These are phyloP conservation scores for Alsophila aescularia DNA, from an alignment of 2,888 invertebrate genomes.

Conservation along the genomic window DNA sequence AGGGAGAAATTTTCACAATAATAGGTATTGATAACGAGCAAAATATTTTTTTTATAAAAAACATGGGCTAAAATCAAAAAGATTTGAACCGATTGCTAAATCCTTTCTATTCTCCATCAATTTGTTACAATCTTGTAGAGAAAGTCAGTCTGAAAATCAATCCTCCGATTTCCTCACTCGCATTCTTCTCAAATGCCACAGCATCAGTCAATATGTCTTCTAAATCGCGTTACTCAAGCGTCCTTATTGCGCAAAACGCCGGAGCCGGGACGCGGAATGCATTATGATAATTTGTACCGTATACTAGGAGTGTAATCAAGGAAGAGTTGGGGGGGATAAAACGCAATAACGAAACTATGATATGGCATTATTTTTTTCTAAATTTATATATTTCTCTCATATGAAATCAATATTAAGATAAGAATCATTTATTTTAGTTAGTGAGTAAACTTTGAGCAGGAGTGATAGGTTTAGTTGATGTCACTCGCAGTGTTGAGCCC, in stretches of 20 bases:
- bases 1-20: too few species aligned
- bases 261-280: constrained; percentile 23
- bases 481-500: too few species aligned
- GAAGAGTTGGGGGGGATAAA: neutral
- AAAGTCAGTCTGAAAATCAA: constrained; percentile 3
- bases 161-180: constrained; percentile 10
- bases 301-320: constrained; percentile 11
- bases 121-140: neutral
- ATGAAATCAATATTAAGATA: too few species aligned
- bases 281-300: constrained; percentile 35
- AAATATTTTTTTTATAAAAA: too few species aligned
- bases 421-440: too few species aligned
- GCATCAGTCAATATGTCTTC: constrained; percentile 26
- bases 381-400: too few species aligned
- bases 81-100: too few species aligned
- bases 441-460: too few species aligned
- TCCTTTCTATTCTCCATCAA: neutral
- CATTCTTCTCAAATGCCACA: constrained; percentile 20
- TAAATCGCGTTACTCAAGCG: constrained; percentile 28
- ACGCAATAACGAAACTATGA: neutral
- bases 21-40: too few species aligned
- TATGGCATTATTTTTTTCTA: too few species aligned
- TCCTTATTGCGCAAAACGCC: constrained; percentile 27
- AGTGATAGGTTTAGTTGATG: too few species aligned
- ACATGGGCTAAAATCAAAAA: too few species aligned